phyloP scores from a whole-genome alignment of 2,888 invertebrate species.

The Pantelozetes paolii region DNA sequence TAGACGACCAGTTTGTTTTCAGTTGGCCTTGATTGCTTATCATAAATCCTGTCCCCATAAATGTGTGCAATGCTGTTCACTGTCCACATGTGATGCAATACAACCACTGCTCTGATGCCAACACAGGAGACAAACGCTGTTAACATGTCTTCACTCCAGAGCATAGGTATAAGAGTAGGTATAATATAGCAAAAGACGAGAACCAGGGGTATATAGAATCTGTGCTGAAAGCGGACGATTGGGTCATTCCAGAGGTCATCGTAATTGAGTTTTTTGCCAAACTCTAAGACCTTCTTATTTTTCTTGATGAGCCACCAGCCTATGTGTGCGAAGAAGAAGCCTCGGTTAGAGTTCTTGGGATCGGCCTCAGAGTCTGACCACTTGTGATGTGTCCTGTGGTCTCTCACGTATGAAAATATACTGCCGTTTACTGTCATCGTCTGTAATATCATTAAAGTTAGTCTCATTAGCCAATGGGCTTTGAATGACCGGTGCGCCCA shows the following conservation, averaged over 20 bases:
- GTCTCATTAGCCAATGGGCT: conserved; percentile 20
- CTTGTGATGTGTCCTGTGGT: conserved; percentile 39
- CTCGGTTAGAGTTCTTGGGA: conserved; percentile 36
- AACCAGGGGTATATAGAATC: conserved; percentile 33
- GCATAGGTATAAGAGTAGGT: conserved; percentile 26
- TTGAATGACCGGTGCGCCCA: conserved; percentile 40
- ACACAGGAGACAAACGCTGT: conserved; percentile 22
- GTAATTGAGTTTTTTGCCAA: not conserved
- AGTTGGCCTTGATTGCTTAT: not conserved
- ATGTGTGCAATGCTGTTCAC: conserved; percentile 38
- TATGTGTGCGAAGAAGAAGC: conserved; percentile 42
- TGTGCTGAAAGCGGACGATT: conserved; percentile 29
- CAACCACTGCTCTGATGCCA: not conserved
- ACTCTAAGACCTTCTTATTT: conserved; percentile 2
- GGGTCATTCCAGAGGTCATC: conserved; percentile 25
- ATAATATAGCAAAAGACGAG: not conserved
- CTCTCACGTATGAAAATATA: conserved; percentile 22
- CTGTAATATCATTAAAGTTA: conserved; percentile 7
- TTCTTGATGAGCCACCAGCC: conserved; percentile 39
- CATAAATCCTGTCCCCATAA: conserved; percentile 15
- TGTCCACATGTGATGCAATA: conserved; percentile 21
- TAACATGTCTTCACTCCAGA: conserved; percentile 36
- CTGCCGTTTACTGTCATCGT: conserved; percentile 26
- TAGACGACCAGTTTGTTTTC: conserved; percentile 25
- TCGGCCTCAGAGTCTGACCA: conserved; percentile 34